A percentile compares a stretch with the other conserved stretches of the same genome.
phyloP scores from a whole-genome alignment of 2,888 invertebrate species.

The Drosophila neotestacea region DNA sequence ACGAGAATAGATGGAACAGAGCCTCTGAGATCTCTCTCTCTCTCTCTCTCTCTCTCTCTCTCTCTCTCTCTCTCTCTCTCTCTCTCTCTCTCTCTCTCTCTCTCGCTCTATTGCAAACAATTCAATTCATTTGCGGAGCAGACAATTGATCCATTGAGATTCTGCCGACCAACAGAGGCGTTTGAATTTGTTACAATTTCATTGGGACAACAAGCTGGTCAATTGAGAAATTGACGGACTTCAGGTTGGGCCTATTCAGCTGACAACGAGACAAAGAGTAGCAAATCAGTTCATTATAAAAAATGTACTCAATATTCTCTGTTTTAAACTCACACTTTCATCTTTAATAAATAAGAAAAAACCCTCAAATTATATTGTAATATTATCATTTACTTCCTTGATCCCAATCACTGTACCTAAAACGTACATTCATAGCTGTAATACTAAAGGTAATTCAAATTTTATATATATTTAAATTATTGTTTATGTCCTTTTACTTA shows the following conservation, averaged over 20 bases:
- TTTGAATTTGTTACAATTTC: slow-evolving; percentile 35
- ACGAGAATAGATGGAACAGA: slow-evolving; percentile 25
- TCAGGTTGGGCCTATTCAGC: background rate
- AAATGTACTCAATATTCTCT: background rate
- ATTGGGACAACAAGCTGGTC: slow-evolving; percentile 23
- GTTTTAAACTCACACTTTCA: background rate
- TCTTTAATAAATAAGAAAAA: background rate
- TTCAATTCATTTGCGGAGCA: slow-evolving; percentile 50
- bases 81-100: too few species aligned
- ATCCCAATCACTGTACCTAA: too few species aligned
- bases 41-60: too few species aligned
- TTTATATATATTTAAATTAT: too few species aligned
- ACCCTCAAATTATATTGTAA: too few species aligned
- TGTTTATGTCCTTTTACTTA: too few species aligned
- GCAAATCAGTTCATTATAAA: background rate
- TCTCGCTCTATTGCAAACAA: slow-evolving; percentile 12
- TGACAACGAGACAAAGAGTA: background rate
- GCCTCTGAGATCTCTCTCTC: background rate
- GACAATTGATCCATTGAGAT: slow-evolving; percentile 34
- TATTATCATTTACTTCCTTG: too few species aligned
- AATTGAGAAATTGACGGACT: slow-evolving; percentile 14
- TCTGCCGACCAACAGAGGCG: slow-evolving; percentile 22
- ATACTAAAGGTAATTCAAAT: too few species aligned
- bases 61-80: background rate
- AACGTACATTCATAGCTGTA: too few species aligned